Base-by-base conservation (phyloP, 2,797 vertebrate species). In the Halcyon badia region DNA sequence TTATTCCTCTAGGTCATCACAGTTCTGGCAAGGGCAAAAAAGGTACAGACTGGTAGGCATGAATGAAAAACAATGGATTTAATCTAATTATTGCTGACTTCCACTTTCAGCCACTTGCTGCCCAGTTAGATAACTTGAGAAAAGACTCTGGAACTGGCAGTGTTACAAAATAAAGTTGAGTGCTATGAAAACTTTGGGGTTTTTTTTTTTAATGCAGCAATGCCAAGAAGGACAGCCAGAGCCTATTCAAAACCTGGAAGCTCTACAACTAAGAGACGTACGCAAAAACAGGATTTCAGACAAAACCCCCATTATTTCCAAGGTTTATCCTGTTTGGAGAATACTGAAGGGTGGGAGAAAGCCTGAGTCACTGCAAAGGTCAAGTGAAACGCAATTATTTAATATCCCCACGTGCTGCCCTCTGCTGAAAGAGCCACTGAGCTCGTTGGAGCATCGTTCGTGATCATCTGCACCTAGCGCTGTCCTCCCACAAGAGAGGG, bases 321-420 rank as follows among this genome's bases (percentile, higher is more conserved):
- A 75, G 66, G 69, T 72, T 86, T 83, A 54, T 20, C 37, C 58
- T 51, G 41, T 39, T 81, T 84, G 83, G 61, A 84, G 69, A 75
- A 60, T 0, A 62, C 2, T 44, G 30, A 52, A 65, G 80, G 52
- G 80, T 75, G 80, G 90, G 93, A 96, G 77, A 78, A 72, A 51
- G 76, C 64, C 48, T 81, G 87, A 88, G 26, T 81, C 91, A 83
- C 93, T 5, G 52, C 21, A 88, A 85, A 97, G 72, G 89, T 91
- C 89, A 71, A 94, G 61, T 5, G 61, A 81, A 58, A 72, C 1
- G 5, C 62, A 56, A 37, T 51, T 69, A 44, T 49, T 86, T 54
- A 11, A 52, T 25, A 76, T 79, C 83, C 6, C 58, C 51, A 16
- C 4, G 46, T 94, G 89, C 89, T 97, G 89, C 93, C 94, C 96